Percentiles rank a stretch among this genome's conserved stretches.
Conservation (phyloP, 2,797 vertebrate species). For the Darevskia mixta region DNA sequence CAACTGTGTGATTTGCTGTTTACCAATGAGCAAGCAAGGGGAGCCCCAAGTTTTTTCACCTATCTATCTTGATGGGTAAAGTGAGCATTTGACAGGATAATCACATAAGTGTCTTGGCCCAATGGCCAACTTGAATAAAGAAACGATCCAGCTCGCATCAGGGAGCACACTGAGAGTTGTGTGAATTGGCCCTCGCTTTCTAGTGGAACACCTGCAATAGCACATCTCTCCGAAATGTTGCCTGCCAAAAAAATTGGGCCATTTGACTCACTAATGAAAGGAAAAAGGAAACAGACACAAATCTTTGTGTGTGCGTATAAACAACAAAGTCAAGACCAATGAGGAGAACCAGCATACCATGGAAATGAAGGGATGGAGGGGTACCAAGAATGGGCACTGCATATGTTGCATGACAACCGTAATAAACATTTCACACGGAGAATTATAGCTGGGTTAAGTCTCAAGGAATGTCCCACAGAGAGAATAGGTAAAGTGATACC, state of each 20-base stretch:
- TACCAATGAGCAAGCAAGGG: neutral
- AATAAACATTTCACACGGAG: slow-evolving; percentile 44
- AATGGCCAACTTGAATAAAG: neutral
- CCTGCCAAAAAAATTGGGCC: slow-evolving; percentile 14
- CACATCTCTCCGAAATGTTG: neutral
- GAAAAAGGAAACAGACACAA: slow-evolving; percentile 21
- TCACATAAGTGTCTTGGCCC: neutral
- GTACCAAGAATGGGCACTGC: neutral
- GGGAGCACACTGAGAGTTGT: neutral
- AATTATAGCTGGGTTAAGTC: slow-evolving; percentile 15
- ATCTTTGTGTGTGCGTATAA: slow-evolving; percentile 26
- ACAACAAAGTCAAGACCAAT: slow-evolving; percentile 31
- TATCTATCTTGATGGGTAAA: neutral
- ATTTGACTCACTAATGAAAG: slow-evolving; percentile 36
- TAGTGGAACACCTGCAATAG: slow-evolving; percentile 18
- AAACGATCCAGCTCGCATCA: neutral
- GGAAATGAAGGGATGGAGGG: slow-evolving; percentile 3
- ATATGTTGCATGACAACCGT: slow-evolving; percentile 27
- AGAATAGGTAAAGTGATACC: slow-evolving; percentile 40
- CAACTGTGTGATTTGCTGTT: neutral
- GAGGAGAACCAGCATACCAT: slow-evolving; percentile 33
- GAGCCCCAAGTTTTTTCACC: neutral
- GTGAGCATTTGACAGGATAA: neutral
- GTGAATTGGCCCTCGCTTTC: neutral
- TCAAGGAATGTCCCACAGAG: slow-evolving; percentile 20